Percentiles rank a stretch among this genome's conserved stretches.
Evolutionary conservation across 2,888 invertebrate genomes (phyloP).

Genomic region (Empis stercorea): DNA sequence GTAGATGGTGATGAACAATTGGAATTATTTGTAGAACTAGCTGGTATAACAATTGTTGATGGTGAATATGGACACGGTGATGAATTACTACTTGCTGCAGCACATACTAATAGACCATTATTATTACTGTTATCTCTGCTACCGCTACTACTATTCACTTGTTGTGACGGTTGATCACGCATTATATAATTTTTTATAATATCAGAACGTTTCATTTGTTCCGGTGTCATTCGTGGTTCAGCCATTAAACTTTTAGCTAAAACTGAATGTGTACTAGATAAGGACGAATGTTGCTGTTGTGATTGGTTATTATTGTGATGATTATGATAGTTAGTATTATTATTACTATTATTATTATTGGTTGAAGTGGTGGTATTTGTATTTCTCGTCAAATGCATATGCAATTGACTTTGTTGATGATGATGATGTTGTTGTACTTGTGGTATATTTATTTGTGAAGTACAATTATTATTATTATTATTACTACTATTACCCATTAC

Average conservation of each 20-base stretch:
- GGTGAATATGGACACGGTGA: constrained; percentile 7
- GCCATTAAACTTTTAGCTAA: constrained; percentile 83
- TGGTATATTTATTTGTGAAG: background rate
- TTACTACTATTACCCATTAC: background rate
- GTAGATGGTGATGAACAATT: constrained; percentile 31
- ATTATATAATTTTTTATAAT: constrained; percentile 87
- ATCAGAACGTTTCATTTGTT: constrained; percentile 83
- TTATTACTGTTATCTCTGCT: constrained; percentile 7
- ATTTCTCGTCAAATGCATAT: constrained; percentile 44
- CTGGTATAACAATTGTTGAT: constrained; percentile 4
- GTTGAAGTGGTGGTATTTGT: constrained; percentile 28
- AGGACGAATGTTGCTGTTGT: constrained; percentile 39
- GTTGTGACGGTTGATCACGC: constrained; percentile 41
- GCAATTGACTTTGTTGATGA: constrained; percentile 33
- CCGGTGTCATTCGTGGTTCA: constrained; percentile 86
- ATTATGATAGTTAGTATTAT: constrained; percentile 16
- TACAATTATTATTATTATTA: constrained; percentile 2
- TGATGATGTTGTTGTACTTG: constrained; percentile 11
- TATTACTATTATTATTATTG: constrained; percentile 19
- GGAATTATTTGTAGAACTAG: constrained; percentile 18
- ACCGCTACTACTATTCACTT: constrained; percentile 12
- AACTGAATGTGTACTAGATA: constrained; percentile 80
- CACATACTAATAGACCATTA: constrained; percentile 18
- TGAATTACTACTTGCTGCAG: constrained; percentile 2
- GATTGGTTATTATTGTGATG: constrained; percentile 11